phyloP scores from a whole-genome alignment of 2,113 vertebrate genomes.

The Zosterops borbonicus region DNA sequence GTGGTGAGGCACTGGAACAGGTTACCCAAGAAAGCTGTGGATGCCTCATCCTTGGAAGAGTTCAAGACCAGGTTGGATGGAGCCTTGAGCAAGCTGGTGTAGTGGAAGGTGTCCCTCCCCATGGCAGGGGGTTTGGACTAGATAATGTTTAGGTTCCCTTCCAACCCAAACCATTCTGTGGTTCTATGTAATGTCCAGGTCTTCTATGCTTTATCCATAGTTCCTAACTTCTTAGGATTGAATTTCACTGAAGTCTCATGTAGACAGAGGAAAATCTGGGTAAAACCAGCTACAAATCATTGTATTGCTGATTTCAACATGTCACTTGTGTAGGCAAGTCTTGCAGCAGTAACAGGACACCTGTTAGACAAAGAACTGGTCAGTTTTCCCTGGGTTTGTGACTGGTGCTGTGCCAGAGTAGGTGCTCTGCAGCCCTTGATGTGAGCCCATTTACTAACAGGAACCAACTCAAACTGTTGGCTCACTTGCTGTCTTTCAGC shows the following conservation, averaged over 20 bases:
- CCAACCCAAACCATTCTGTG: neutral
- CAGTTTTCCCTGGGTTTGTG: neutral
- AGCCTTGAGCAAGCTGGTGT: no score
- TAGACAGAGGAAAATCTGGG: neutral
- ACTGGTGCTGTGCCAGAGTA: neutral
- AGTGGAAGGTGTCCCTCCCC: neutral
- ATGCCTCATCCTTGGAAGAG: neutral
- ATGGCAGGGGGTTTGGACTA: neutral
- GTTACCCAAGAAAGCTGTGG: neutral
- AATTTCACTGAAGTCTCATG: neutral
- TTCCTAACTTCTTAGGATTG: neutral
- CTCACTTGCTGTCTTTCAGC: neutral
- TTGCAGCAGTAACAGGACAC: neutral
- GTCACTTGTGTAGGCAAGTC: neutral
- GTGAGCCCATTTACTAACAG: neutral
- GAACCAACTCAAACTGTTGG: neutral
- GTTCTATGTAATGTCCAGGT: neutral
- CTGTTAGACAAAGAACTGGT: neutral
- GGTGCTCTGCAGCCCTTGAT: neutral
- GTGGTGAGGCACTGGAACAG: neutral
- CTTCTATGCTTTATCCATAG: neutral
- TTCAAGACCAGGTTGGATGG: no score
- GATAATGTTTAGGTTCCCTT: neutral
- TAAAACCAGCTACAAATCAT: neutral
- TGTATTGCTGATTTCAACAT: neutral